Percentiles rank a stretch among this genome's conserved stretches.
Conservation (phyloP, 2,888 invertebrate genomes). For the Marronus borbonicus region DNA sequence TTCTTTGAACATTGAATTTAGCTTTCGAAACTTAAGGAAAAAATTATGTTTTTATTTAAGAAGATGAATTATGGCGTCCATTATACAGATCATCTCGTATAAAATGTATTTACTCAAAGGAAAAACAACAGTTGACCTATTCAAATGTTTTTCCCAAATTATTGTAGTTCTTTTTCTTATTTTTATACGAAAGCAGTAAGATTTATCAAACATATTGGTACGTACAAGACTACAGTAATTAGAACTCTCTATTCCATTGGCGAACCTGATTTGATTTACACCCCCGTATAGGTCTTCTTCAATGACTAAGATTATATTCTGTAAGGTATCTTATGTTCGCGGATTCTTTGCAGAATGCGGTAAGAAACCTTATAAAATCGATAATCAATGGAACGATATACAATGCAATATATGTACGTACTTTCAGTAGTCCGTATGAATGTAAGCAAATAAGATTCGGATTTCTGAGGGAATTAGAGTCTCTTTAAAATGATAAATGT, state of each 20-base stretch:
- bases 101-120: too few species aligned
- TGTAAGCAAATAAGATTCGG: constrained; percentile 46
- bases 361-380: constrained; percentile 52
- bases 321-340: constrained; percentile 36
- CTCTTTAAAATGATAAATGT: constrained; percentile 46
- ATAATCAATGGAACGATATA: constrained; percentile 39
- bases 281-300: constrained; percentile 20
- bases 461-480: constrained; percentile 46
- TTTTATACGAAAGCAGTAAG: too few species aligned
- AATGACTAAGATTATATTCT: constrained; percentile 21
- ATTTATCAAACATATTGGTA: too few species aligned
- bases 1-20: too few species aligned
- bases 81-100: too few species aligned
- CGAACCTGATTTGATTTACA: constrained; percentile 4
- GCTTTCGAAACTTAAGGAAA: too few species aligned
- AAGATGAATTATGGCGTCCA: too few species aligned
- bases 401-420: not conserved
- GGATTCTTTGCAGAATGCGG: constrained; percentile 45
- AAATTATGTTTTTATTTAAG: too few species aligned
- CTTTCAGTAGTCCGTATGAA: not conserved
- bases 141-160: too few species aligned
- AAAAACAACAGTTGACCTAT: too few species aligned
- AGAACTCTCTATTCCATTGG: not conserved
- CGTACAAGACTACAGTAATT: too few species aligned
- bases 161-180: too few species aligned